Percentiles rank a stretch among this genome's conserved stretches.
Evolutionary conservation across 2,888 invertebrate species (phyloP).

Genomic region (Trichopria drosophilae): DNA sequence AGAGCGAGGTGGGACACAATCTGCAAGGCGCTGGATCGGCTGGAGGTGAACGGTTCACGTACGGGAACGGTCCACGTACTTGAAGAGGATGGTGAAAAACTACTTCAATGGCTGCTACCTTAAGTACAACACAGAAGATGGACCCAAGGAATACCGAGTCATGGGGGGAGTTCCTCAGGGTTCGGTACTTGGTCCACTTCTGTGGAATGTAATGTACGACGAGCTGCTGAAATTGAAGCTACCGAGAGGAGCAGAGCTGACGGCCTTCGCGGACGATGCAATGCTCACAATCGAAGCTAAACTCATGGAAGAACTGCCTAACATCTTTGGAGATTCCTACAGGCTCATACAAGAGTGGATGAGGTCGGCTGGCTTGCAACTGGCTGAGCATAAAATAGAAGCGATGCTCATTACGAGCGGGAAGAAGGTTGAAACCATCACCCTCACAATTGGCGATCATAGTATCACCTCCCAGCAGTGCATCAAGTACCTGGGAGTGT

Average conservation of each 20-base stretch:
- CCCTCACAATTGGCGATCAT: slow-evolving; percentile 12
- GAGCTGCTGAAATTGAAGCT: slow-evolving; percentile 34
- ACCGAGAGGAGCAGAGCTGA: slow-evolving; percentile 26
- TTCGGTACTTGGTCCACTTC: slow-evolving; percentile 27
- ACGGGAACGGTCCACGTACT: slow-evolving; percentile 28
- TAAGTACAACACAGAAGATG: slow-evolving; percentile 28
- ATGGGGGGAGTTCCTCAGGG: slow-evolving; percentile 31
- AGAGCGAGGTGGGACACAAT: slow-evolving; percentile 30
- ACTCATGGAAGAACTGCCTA: background rate
- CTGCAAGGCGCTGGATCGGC: background rate
- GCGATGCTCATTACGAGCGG: slow-evolving; percentile 33
- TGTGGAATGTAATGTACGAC: slow-evolving; percentile 37
- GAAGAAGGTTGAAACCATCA: slow-evolving; percentile 5
- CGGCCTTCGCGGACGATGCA: slow-evolving; percentile 34
- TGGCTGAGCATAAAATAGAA: slow-evolving; percentile 33
- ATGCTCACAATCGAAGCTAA: slow-evolving; percentile 33
- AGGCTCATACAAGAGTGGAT: slow-evolving; percentile 5
- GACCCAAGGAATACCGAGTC: slow-evolving; percentile 11
- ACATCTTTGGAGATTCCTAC: slow-evolving; percentile 13
- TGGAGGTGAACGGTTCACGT: no score
- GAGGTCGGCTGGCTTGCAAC: slow-evolving; percentile 9
- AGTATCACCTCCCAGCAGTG: slow-evolving; percentile 28
- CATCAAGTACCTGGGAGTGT: slow-evolving; percentile 36
- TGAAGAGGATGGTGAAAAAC: slow-evolving; percentile 27
- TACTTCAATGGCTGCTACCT: slow-evolving; percentile 33